Conservation (phyloP, 1,140 invertebrate genomes). For the Thaumatotibia leucotreta region DNA sequence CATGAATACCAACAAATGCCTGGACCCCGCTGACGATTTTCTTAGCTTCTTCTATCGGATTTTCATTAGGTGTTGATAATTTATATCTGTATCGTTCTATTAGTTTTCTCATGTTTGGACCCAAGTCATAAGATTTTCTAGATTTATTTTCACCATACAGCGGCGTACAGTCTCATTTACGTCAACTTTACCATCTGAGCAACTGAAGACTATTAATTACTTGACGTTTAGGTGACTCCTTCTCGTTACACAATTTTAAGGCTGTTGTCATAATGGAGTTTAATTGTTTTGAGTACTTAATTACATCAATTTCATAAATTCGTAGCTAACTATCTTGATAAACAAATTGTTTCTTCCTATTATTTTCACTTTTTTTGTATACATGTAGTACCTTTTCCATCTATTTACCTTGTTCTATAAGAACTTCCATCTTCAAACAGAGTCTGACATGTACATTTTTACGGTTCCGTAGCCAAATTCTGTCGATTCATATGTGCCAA, state of each 20-base stretch:
- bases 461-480: too few species aligned
- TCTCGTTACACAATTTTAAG: neutral
- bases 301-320: neutral
- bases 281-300: neutral
- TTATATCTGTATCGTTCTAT: neutral
- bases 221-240: too few species aligned
- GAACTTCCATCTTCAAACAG: too few species aligned
- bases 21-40: constrained; percentile 27
- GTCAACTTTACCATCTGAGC: too few species aligned
- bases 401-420: too few species aligned
- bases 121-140: neutral
- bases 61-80: neutral
- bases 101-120: neutral
- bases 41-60: constrained; percentile 25
- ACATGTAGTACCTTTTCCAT: too few species aligned
- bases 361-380: too few species aligned
- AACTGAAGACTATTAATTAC: neutral
- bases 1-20: constrained; percentile 27
- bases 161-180: neutral
- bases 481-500: too few species aligned
- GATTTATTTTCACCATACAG: neutral
- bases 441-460: too few species aligned
- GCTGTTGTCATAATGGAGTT: neutral
- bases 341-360: too few species aligned
- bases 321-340: neutral